These are phyloP conservation scores for Arremon aurantiirostris DNA, from an alignment of 2,797 vertebrate genomes.

Conservation along the genomic window DNA sequence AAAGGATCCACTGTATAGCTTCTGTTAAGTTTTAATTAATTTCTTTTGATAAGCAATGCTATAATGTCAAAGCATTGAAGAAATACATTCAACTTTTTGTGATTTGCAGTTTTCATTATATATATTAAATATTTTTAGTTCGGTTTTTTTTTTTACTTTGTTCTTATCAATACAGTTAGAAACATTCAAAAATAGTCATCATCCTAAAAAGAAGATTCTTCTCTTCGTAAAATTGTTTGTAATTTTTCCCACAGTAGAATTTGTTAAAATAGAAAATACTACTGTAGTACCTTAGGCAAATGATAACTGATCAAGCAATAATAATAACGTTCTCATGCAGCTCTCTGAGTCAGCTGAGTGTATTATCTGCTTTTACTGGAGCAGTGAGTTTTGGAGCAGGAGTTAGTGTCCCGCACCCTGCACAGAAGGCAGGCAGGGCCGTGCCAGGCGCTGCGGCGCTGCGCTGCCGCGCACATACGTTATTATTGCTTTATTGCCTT, in stretches of 20 bases:
- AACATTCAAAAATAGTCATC: background rate
- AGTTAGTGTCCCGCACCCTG: background rate
- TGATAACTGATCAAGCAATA: background rate
- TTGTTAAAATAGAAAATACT: background rate
- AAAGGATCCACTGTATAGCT: background rate
- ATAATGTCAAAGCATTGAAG: background rate
- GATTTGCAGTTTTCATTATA: background rate
- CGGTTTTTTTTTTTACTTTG: background rate
- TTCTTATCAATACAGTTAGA: background rate
- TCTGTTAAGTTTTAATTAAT: background rate
- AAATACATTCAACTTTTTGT: background rate
- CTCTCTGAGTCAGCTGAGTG: background rate
- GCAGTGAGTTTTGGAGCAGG: background rate
- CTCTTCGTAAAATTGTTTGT: background rate
- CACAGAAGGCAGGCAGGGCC: conserved; percentile 53
- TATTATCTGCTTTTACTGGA: background rate
- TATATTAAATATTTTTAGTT: background rate
- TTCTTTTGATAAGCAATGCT: background rate
- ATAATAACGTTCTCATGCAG: background rate
- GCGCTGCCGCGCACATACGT: conserved; percentile 59
- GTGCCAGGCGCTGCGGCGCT: background rate
- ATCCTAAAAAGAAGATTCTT: background rate
- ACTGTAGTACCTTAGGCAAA: background rate
- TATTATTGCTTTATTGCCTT: conserved; percentile 83
- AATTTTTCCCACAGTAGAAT: background rate